These are phyloP conservation scores for Monochamus saltuarius DNA, from an alignment of 1,140 invertebrate genomes.

Conservation along the genomic window DNA sequence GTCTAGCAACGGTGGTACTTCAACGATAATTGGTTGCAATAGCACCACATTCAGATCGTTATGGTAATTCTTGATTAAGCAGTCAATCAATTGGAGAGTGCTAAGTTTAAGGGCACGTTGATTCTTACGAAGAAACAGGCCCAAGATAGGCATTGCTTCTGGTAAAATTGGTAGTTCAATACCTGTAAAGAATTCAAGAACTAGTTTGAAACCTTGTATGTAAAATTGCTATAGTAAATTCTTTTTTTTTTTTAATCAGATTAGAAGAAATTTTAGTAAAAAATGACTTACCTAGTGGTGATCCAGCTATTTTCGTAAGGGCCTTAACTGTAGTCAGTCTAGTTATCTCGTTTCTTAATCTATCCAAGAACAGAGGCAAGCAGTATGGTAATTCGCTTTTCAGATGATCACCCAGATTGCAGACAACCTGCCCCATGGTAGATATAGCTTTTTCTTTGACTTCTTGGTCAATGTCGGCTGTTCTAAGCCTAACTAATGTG, in stretches of 20 bases:
- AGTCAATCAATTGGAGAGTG: constrained; percentile 88
- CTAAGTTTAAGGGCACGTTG: constrained; percentile 92
- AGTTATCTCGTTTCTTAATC: constrained; percentile 95
- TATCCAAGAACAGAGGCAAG: constrained; percentile 91
- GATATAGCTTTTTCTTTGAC: constrained; percentile 97
- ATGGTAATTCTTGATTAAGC: constrained; percentile 59
- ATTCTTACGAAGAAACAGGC: constrained; percentile 95
- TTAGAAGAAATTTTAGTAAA: background rate
- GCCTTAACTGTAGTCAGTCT: constrained; percentile 94
- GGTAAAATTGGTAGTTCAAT: constrained; percentile 87
- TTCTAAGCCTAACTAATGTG: constrained; percentile 81
- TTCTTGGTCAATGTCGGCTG: constrained; percentile 98
- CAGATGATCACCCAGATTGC: constrained; percentile 85
- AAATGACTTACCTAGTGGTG: constrained; percentile 60
- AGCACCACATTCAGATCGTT: constrained; percentile 41
- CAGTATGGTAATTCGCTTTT: constrained; percentile 76
- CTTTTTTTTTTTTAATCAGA: background rate
- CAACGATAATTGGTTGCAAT: constrained; percentile 58
- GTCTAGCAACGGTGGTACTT: constrained; percentile 85
- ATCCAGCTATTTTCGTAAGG: constrained; percentile 90
- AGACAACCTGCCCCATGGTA: constrained; percentile 94
- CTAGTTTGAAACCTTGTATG: background rate
- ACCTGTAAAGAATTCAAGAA: constrained; percentile 44
- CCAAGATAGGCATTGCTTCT: constrained; percentile 88
- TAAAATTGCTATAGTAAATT: background rate